Evolutionary conservation across 2,888 invertebrate species (phyloP).

Genomic region (Apodemia zela): DNA sequence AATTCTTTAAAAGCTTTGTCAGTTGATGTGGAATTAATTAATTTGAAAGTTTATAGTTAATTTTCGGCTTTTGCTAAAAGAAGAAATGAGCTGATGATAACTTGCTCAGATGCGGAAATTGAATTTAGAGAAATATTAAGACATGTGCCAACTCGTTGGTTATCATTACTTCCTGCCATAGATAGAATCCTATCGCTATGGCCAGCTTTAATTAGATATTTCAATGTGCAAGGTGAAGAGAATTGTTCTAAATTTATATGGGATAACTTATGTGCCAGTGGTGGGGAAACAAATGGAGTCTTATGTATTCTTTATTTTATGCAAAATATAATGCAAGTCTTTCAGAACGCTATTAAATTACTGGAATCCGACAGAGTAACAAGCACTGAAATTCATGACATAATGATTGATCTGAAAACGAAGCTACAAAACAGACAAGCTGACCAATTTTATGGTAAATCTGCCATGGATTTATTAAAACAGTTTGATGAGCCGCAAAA

Average conservation of each 20-base stretch:
- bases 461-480: slow-evolving; percentile 28
- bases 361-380: slow-evolving; percentile 27
- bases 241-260: slow-evolving; percentile 27
- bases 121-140: slow-evolving; percentile 26
- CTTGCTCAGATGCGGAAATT: slow-evolving; percentile 16
- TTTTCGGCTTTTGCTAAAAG: slow-evolving; percentile 26
- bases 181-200: slow-evolving; percentile 24
- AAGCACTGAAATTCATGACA: slow-evolving; percentile 30
- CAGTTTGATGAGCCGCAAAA: slow-evolving; percentile 23
- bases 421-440: slow-evolving; percentile 30
- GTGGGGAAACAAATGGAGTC: slow-evolving; percentile 25
- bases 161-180: slow-evolving; percentile 28
- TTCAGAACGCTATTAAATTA: slow-evolving; percentile 27
- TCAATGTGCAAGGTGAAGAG: slow-evolving; percentile 26
- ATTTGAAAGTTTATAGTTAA: slow-evolving; percentile 23
- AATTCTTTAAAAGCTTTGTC: slow-evolving; percentile 23
- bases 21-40: slow-evolving; percentile 22
- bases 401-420: slow-evolving; percentile 28
- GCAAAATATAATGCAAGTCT: slow-evolving; percentile 20
- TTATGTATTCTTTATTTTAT: slow-evolving; percentile 17
- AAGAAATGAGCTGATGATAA: slow-evolving; percentile 27
- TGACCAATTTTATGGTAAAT: slow-evolving; percentile 29
- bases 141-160: slow-evolving; percentile 28
- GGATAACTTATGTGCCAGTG: slow-evolving; percentile 26
- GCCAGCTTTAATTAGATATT: slow-evolving; percentile 26